Percentiles rank a stretch among this genome's conserved stretches.
These are phyloP conservation scores for Drosophila prolongata DNA, from an alignment of 2,888 invertebrate species.

Conservation along the genomic window DNA sequence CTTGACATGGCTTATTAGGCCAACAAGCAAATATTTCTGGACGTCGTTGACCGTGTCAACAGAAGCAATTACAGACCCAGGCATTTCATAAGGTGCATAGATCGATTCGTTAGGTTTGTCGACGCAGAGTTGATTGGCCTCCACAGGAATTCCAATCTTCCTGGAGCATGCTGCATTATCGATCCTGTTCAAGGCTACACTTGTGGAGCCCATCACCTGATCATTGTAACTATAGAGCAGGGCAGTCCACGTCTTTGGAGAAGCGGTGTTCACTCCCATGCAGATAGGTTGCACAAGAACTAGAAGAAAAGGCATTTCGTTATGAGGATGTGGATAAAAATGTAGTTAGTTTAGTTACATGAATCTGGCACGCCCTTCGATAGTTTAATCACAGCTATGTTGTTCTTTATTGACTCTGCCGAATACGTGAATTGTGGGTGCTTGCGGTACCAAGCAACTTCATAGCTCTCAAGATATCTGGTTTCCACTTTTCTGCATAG, in stretches of 20 bases:
- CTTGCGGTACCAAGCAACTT: background rate
- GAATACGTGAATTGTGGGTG: background rate
- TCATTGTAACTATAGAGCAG: background rate
- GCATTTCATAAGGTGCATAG: background rate
- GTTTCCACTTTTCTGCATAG: background rate
- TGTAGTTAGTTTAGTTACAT: background rate
- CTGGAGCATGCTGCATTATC: background rate
- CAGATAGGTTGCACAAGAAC: background rate
- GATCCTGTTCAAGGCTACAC: background rate
- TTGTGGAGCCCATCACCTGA: background rate
- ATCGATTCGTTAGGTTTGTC: background rate
- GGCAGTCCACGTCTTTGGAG: background rate
- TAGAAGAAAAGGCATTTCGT: background rate
- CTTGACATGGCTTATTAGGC: background rate
- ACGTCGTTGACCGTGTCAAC: background rate
- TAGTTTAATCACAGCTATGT: slow-evolving; percentile 7
- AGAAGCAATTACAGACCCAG: background rate
- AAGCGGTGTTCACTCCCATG: background rate
- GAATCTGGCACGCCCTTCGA: background rate
- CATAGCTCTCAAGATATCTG: no score
- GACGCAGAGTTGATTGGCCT: background rate
- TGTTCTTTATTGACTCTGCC: background rate
- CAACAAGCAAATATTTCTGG: background rate
- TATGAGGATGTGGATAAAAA: no score
- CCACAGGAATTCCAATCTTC: background rate